A percentile compares a stretch with the other conserved stretches of the same genome.
phyloP scores from a whole-genome alignment of 1,140 invertebrate genomes.

The Zaprionus taronus region DNA sequence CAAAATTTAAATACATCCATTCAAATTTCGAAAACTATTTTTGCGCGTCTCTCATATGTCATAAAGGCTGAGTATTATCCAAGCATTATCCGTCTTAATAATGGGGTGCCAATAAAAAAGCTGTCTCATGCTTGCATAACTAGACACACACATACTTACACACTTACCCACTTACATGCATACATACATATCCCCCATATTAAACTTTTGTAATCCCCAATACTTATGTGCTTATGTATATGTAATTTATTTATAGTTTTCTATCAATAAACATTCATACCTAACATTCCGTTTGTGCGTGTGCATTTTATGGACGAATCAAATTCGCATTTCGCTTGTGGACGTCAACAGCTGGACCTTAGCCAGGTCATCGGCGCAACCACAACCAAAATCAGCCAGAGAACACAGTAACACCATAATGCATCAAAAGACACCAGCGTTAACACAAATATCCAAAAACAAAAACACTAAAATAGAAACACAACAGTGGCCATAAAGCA shows the following conservation, averaged over 20 bases:
- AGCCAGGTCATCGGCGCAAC: conserved; percentile 48
- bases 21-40: too few species aligned
- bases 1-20: neutral
- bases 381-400: conserved; percentile 49
- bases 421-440: conserved; percentile 20
- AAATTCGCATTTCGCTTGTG: conserved; percentile 62
- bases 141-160: conserved; percentile 1
- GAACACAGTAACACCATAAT: conserved; percentile 30
- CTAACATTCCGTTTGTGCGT: conserved; percentile 45
- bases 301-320: conserved; percentile 73
- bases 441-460: conserved; percentile 6
- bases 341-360: conserved; percentile 61
- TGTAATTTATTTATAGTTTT: conserved; percentile 51
- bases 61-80: neutral
- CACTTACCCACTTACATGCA: neutral
- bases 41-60: neutral
- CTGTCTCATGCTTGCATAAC: neutral
- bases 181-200: neutral
- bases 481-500: conserved; percentile 22
- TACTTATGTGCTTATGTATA: conserved; percentile 41
- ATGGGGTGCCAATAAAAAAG: too few species aligned
- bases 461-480: conserved; percentile 16
- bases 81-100: neutral
- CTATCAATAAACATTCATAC: conserved; percentile 41
- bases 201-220: conserved; percentile 23